Conservation (phyloP, 2,888 invertebrate genomes). For the Rotaria magnacalcarata region DNA sequence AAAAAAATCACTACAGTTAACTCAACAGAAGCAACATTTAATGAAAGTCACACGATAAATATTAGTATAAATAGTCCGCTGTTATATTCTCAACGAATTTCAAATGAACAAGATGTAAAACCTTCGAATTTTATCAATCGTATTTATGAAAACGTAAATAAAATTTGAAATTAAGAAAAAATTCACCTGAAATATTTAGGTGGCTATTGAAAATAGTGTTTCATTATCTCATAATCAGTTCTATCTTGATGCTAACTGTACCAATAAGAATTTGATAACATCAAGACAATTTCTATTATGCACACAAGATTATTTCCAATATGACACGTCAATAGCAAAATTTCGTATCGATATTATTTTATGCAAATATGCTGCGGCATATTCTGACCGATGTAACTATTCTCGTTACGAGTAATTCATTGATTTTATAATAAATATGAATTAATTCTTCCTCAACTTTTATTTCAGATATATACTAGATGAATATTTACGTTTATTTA, state of each 20-base stretch:
- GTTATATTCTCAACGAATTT: background rate
- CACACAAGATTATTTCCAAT: background rate
- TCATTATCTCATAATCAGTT: background rate
- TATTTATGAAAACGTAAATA: background rate
- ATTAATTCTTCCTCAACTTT: background rate
- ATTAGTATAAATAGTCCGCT: background rate
- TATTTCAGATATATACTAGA: background rate
- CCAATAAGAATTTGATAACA: background rate
- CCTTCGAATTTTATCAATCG: background rate
- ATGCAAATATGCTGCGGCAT: background rate
- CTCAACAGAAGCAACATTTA: background rate
- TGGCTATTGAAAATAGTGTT: background rate
- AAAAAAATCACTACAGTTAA: background rate
- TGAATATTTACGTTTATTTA: background rate
- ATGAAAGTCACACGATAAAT: background rate
- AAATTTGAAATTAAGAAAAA: too few species aligned
- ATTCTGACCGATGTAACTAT: background rate
- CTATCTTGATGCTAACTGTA: background rate
- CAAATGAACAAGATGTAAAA: background rate
- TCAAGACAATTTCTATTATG: constrained; percentile 19
- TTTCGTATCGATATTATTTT: constrained; percentile 11
- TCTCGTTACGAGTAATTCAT: background rate
- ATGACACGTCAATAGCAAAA: background rate
- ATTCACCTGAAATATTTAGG: background rate
- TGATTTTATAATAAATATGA: background rate